These are phyloP conservation scores for Ursus arctos DNA, from an alignment of 2,113 vertebrate species.

Conservation along the genomic window DNA sequence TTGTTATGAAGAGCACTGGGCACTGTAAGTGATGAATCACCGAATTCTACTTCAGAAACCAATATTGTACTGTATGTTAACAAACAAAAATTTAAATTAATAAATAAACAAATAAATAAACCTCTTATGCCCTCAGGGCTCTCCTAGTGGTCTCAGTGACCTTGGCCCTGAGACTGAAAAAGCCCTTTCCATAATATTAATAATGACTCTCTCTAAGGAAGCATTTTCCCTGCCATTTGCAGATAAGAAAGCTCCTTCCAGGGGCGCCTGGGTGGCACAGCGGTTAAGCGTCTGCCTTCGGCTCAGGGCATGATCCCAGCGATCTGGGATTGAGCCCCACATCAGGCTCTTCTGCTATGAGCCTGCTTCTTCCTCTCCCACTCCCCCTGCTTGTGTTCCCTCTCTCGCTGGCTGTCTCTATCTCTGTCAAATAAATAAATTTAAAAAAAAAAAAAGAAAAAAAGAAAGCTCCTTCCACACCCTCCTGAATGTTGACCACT, in stretches of 20 bases:
- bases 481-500: neutral
- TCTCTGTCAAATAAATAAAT: too few relatives aligned
- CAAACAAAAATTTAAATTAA: neutral
- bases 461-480: neutral
- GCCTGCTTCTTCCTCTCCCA: too few relatives aligned
- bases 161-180: neutral
- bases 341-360: too few relatives aligned
- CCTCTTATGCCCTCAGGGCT: neutral
- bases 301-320: too few relatives aligned
- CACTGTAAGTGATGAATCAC: neutral
- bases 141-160: neutral
- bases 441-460: too few relatives aligned
- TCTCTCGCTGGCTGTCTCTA: too few relatives aligned
- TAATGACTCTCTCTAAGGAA: conserved; percentile 2
- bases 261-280: too few relatives aligned
- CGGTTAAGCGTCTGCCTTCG: too few relatives aligned
- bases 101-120: neutral
- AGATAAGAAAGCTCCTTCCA: neutral
- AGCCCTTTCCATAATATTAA: conserved; percentile 24
- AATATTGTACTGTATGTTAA: neutral
- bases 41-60: neutral
- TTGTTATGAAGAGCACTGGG: neutral
- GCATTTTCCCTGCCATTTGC: neutral
- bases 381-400: too few relatives aligned
- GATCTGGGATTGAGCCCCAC: too few relatives aligned